These are phyloP conservation scores for Linnaemya vulpina DNA, from an alignment of 2,888 invertebrate species.

Conservation along the genomic window DNA sequence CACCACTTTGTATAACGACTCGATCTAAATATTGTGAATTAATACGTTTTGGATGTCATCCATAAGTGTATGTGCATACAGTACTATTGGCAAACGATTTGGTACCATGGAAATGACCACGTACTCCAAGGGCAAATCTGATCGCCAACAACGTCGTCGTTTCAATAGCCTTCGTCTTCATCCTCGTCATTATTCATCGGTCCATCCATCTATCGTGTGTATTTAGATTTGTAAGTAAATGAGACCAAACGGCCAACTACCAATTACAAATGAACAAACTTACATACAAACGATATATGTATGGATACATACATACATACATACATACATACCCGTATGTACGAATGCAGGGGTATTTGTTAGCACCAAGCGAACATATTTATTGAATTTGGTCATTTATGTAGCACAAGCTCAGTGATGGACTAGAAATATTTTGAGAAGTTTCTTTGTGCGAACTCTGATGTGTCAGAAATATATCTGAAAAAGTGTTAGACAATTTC, in stretches of 20 bases:
- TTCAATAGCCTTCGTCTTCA: constrained; percentile 35
- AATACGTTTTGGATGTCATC: too few species aligned
- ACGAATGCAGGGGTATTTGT: too few species aligned
- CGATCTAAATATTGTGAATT: too few species aligned
- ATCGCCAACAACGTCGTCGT: constrained; percentile 44
- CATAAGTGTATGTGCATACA: too few species aligned
- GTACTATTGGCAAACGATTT: constrained; percentile 20
- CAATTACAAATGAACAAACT: constrained; percentile 25
- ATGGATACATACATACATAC: background rate
- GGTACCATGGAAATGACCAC: background rate
- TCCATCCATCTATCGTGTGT: constrained; percentile 36
- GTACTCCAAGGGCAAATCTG: constrained; percentile 1
- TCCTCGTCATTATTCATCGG: constrained; percentile 40
- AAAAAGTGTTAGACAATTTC: too few species aligned
- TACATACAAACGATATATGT: background rate
- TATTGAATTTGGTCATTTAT: too few species aligned
- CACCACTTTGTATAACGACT: too few species aligned
- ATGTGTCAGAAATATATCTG: too few species aligned
- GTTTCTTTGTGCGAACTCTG: too few species aligned
- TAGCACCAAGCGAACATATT: background rate
- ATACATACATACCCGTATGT: background rate
- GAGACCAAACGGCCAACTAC: constrained; percentile 68
- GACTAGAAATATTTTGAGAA: too few species aligned
- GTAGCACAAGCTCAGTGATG: too few species aligned
- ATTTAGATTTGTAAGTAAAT: constrained; percentile 58